A percentile compares a stretch with the other conserved stretches of the same genome.
Evolutionary conservation across 2,113 vertebrate genomes (phyloP).

Genomic region (Atractosteus spatula): DNA sequence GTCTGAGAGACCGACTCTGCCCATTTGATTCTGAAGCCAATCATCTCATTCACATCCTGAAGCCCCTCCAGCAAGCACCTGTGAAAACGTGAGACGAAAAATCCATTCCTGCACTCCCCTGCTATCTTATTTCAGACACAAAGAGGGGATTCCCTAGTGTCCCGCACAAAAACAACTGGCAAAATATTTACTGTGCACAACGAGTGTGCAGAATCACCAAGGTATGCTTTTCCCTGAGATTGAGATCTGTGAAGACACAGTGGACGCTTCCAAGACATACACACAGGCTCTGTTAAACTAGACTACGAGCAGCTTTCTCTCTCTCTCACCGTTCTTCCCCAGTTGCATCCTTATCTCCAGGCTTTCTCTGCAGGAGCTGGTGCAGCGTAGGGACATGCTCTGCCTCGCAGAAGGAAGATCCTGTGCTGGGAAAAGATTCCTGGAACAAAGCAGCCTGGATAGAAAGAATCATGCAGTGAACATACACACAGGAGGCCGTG

Average conservation of each 20-base stretch:
- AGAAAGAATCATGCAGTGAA: not conserved
- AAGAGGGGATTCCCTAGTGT: too few relatives aligned
- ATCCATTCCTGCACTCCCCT: too few relatives aligned
- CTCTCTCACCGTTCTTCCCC: conserved; percentile 46
- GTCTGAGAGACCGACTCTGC: conserved; percentile 47
- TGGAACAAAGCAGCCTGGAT: conserved; percentile 53
- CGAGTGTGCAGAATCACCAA: too few relatives aligned
- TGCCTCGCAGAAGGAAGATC: conserved; percentile 25
- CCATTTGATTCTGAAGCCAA: conserved; percentile 56
- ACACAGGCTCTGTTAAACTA: too few relatives aligned
- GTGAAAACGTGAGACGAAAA: not conserved
- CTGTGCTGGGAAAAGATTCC: conserved; percentile 51
- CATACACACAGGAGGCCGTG: too few relatives aligned
- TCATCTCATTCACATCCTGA: conserved; percentile 67
- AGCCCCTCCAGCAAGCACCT: conserved; percentile 53
- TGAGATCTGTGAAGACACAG: too few relatives aligned
- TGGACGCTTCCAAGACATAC: too few relatives aligned
- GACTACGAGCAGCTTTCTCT: too few relatives aligned
- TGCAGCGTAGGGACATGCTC: conserved; percentile 50
- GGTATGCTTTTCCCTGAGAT: too few relatives aligned
- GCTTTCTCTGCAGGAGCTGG: conserved; percentile 46
- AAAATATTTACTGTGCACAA: too few relatives aligned
- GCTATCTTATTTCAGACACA: too few relatives aligned
- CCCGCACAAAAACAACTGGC: too few relatives aligned
- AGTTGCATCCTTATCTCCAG: conserved; percentile 14